Conservation (phyloP, 2,113 vertebrate genomes). For the Myrmecophaga tridactyla region DNA sequence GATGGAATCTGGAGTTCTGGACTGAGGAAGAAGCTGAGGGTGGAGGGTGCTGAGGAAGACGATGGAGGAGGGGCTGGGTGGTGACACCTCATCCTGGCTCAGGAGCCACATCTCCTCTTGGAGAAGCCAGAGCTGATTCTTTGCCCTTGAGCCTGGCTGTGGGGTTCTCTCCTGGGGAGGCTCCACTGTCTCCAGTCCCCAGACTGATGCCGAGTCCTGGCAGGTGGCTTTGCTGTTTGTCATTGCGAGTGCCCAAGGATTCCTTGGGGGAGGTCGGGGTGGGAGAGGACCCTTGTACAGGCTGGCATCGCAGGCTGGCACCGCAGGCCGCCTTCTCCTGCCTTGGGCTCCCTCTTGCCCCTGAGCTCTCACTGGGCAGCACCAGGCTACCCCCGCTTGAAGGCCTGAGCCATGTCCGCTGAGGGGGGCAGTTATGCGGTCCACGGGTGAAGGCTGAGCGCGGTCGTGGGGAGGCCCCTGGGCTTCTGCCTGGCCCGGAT, state of each 20-base stretch:
- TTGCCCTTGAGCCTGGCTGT: not conserved
- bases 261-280: not conserved
- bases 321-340: not conserved
- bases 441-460: not conserved
- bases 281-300: not conserved
- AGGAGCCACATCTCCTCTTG: fast-evolving
- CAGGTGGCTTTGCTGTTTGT: not conserved
- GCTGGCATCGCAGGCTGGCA: not conserved
- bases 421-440: fast-evolving
- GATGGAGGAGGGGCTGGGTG: fast-evolving
- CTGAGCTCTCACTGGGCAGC: fast-evolving
- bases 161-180: not conserved
- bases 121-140: not conserved
- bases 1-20: not conserved
- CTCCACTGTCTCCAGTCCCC: not conserved
- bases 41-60: too few relatives aligned
- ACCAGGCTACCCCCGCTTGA: fast-evolving
- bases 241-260: not conserved
- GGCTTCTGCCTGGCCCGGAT: not conserved
- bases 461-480: fast-evolving
- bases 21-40: too few relatives aligned
- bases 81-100: too few relatives aligned
- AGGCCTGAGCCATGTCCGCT: not conserved
- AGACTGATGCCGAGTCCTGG: not conserved
- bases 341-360: not conserved